Percentiles rank a stretch among this genome's conserved stretches.
Conservation (phyloP, 2,797 vertebrate species). For the Pelodytes ibericus region DNA sequence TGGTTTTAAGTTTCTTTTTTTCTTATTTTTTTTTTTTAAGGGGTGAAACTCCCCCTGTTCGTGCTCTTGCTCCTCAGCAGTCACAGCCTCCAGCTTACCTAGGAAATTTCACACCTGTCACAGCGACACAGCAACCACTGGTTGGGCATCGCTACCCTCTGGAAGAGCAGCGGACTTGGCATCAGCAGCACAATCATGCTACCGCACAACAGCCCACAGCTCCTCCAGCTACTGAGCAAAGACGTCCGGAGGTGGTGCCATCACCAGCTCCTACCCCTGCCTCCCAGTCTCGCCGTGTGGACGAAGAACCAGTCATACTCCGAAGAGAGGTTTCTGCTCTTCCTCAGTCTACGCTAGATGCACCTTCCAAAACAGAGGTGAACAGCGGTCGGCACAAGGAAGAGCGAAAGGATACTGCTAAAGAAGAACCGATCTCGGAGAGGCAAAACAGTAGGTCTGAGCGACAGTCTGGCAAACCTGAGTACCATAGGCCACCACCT, state of each 20-base stretch:
- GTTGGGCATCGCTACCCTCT: constrained; percentile 74
- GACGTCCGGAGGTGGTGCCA: constrained; percentile 13
- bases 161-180: constrained; percentile 71
- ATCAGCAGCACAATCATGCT: constrained; percentile 69
- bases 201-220: constrained; percentile 9
- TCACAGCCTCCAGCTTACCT: constrained; percentile 73
- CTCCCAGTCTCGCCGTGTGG: constrained; percentile 10
- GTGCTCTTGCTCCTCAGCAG: constrained; percentile 68
- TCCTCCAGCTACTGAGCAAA: constrained; percentile 7
- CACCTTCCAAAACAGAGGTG: constrained; percentile 69
- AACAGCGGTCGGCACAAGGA: constrained; percentile 66
- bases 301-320: constrained; percentile 47
- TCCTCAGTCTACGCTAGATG: constrained; percentile 71
- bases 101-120: constrained; percentile 66
- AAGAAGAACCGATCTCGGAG: constrained; percentile 58
- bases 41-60: constrained; percentile 87
- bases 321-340: constrained; percentile 47
- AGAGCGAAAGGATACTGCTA: constrained; percentile 64
- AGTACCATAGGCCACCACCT: constrained; percentile 43
- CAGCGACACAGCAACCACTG: constrained; percentile 59
- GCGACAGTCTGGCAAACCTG: constrained; percentile 53
- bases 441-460: constrained; percentile 56
- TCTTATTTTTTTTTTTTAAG: constrained; percentile 62
- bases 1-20: background rate
- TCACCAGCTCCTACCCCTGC: constrained; percentile 41